Conservation (phyloP, 2,888 invertebrate genomes). For the Exocentrus adspersus region DNA sequence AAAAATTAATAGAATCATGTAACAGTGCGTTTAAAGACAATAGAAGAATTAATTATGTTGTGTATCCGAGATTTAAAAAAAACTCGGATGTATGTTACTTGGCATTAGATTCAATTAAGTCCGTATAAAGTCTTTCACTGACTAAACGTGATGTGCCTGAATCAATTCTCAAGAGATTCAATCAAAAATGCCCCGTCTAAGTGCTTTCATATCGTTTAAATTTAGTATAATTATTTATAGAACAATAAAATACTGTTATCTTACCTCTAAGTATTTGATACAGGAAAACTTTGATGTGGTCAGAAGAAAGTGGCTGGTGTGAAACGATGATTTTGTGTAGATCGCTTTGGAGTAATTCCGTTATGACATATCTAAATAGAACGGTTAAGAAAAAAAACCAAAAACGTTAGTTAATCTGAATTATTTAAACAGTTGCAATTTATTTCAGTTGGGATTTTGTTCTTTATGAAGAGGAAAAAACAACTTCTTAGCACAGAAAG, state of each 20-base stretch:
- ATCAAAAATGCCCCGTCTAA: no score
- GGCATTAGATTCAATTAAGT: no score
- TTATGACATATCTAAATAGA: conserved; percentile 92
- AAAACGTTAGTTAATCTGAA: not conserved
- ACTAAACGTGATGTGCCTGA: no score
- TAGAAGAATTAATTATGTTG: no score
- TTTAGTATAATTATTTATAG: no score
- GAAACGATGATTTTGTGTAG: conserved; percentile 99
- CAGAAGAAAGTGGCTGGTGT: conserved; percentile 97
- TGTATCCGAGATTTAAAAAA: no score
- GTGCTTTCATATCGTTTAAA: no score
- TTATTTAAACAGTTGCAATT: no score
- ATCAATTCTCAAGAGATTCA: no score
- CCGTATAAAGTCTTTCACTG: no score
- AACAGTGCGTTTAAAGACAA: not conserved
- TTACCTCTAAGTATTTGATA: conserved; percentile 99
- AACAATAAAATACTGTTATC: conserved; percentile 52
- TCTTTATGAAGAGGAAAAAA: not conserved
- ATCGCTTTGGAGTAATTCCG: conserved; percentile 99
- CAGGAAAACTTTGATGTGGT: conserved; percentile 99
- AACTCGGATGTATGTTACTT: no score
- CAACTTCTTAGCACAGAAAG: no score
- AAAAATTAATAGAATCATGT: not conserved
- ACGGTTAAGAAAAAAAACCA: conserved; percentile 42
- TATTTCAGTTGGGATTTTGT: not conserved